Percentiles rank a stretch among this genome's conserved stretches.
These are phyloP conservation scores for Cheumatopsyche charites DNA, from an alignment of 1,140 invertebrate genomes.

Conservation along the genomic window DNA sequence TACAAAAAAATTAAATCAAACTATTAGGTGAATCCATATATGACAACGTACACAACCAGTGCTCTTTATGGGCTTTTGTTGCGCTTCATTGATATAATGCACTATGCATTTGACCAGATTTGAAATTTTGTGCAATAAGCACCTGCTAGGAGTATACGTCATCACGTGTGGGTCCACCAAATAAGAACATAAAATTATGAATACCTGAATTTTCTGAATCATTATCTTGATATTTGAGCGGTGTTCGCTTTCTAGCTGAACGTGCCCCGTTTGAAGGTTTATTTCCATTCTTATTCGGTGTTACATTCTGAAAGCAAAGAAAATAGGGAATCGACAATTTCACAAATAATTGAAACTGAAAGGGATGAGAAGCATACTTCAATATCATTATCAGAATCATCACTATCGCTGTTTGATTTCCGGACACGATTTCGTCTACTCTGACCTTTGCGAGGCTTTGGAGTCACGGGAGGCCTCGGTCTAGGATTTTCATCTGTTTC, in stretches of 20 bases:
- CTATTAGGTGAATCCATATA: constrained; percentile 1
- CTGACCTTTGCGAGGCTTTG: constrained; percentile 17
- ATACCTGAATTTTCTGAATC: constrained; percentile 43
- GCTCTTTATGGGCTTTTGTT: too few species aligned
- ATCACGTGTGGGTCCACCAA: not conserved
- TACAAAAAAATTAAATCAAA: constrained; percentile 17
- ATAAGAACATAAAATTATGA: not conserved
- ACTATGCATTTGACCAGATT: constrained; percentile 14
- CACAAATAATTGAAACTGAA: constrained; percentile 24
- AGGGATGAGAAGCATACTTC: too few species aligned
- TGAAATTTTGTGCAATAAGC: not conserved
- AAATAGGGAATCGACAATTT: not conserved
- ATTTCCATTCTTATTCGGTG: constrained; percentile 38
- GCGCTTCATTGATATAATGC: too few species aligned
- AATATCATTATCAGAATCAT: constrained; percentile 37
- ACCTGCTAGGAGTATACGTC: not conserved
- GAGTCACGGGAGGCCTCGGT: constrained; percentile 4
- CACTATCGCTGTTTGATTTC: constrained; percentile 36
- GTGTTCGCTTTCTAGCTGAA: constrained; percentile 35
- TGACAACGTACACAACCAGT: not conserved
- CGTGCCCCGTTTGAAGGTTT: constrained; percentile 31
- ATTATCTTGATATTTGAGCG: constrained; percentile 38
- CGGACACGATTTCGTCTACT: constrained; percentile 16
- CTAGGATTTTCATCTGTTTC: constrained; percentile 8
- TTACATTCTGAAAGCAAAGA: constrained; percentile 41